A percentile compares a stretch with the other conserved stretches of the same genome.
These are phyloP conservation scores for Sapajus apella DNA, from an alignment of 2,113 vertebrate species.

Conservation along the genomic window DNA sequence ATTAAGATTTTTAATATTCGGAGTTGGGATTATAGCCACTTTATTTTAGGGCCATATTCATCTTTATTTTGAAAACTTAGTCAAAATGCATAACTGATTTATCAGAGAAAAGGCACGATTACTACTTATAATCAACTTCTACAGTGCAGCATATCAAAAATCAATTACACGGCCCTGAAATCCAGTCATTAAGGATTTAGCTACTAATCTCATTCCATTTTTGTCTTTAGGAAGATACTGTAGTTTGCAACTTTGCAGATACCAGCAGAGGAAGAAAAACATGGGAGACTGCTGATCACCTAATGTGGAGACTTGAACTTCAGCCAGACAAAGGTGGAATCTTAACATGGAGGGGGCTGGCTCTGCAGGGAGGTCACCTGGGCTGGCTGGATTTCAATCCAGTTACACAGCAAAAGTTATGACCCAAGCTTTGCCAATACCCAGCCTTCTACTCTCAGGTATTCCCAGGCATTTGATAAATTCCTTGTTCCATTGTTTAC, in stretches of 20 bases:
- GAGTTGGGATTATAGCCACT: constrained; percentile 82
- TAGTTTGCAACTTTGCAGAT: constrained; percentile 67
- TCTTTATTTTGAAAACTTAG: constrained; percentile 83
- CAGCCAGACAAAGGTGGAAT: constrained; percentile 61
- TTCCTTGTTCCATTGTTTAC: too few relatives aligned
- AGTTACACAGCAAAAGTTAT: not conserved
- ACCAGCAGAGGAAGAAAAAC: constrained; percentile 63
- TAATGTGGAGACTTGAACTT: constrained; percentile 54
- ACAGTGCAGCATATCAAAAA: constrained; percentile 82
- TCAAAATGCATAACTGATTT: constrained; percentile 78
- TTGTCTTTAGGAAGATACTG: constrained; percentile 73
- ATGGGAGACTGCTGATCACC: constrained; percentile 67
- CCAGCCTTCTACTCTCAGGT: not conserved
- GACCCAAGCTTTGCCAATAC: not conserved
- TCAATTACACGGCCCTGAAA: constrained; percentile 83
- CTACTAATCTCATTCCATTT: constrained; percentile 82
- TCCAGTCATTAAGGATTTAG: constrained; percentile 83
- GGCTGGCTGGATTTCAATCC: not conserved
- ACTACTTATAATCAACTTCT: constrained; percentile 81
- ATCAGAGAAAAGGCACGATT: constrained; percentile 70
- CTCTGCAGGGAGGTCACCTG: constrained; percentile 17
- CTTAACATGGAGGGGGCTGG: not conserved
- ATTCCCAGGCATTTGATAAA: not conserved
- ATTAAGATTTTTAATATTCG: constrained; percentile 84
- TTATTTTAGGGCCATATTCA: constrained; percentile 80